Conservation (phyloP, 2,888 invertebrate species). For the Cerastoderma edule region DNA sequence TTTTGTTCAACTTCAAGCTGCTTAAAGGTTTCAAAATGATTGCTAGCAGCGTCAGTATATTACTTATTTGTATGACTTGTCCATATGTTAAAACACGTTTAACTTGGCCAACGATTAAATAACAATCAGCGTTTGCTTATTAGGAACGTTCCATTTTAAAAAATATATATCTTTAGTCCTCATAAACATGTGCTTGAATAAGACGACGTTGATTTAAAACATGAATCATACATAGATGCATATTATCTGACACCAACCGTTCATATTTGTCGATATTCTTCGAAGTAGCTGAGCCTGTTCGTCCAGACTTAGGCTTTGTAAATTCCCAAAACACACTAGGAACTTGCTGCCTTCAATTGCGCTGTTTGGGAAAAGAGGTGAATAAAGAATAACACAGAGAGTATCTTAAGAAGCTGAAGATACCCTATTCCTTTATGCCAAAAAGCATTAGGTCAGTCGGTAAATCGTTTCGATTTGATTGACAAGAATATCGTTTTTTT, state of each 20-base stretch:
- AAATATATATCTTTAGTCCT: too few relatives aligned
- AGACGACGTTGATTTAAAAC: too few relatives aligned
- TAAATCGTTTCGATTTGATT: background rate
- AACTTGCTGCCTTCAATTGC: background rate
- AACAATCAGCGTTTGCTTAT: too few relatives aligned
- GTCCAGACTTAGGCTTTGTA: background rate
- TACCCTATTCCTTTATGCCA: background rate
- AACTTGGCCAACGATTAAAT: too few relatives aligned
- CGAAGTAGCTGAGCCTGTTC: background rate
- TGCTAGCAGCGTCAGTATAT: too few relatives aligned
- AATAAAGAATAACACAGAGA: background rate
- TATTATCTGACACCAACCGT: background rate
- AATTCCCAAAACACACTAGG: constrained; percentile 3
- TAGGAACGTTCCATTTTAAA: too few relatives aligned
- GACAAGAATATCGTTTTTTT: background rate
- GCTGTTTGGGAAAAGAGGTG: background rate
- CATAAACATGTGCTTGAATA: too few relatives aligned
- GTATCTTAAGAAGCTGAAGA: background rate
- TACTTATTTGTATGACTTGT: too few relatives aligned
- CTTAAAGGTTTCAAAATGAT: too few relatives aligned
- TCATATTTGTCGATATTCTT: background rate
- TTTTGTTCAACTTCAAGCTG: too few relatives aligned
- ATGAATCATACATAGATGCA: background rate
- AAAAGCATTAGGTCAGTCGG: background rate
- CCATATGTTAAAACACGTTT: too few relatives aligned